Percentiles rank a stretch among this genome's conserved stretches.
Conservation (phyloP, 2,113 vertebrate species). For the Pseudois nayaur region DNA sequence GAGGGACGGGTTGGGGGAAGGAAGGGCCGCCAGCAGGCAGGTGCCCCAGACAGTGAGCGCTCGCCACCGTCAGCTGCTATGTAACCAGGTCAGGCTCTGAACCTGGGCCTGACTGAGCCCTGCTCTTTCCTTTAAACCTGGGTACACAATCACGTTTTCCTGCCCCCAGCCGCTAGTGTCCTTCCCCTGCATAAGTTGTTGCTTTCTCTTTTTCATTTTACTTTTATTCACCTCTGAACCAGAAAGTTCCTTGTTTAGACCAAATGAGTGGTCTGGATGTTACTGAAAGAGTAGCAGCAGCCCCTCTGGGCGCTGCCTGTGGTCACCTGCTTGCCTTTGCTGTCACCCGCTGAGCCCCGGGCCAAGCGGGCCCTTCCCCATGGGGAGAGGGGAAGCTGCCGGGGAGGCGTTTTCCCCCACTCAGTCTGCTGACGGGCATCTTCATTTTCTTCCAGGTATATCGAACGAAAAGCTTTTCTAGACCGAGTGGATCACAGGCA, state of each 20-base stretch:
- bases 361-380: neutral
- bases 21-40: neutral
- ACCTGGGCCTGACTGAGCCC: neutral
- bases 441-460: slow-evolving; percentile 84
- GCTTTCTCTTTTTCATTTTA: neutral
- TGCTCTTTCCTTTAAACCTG: neutral
- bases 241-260: neutral
- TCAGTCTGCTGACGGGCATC: neutral
- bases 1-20: neutral
- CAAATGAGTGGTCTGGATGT: neutral
- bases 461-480: slow-evolving; percentile 96
- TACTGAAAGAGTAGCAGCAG: neutral
- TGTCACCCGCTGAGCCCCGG: neutral
- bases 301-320: neutral
- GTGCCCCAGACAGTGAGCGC: rapidly evolving
- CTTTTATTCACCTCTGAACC: neutral
- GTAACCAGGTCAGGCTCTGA: neutral
- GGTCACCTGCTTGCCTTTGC: neutral
- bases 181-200: neutral
- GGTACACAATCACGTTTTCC: neutral
- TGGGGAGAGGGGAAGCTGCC: rapidly evolving
- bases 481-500: slow-evolving; percentile 96
- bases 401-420: neutral
- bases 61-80: neutral
- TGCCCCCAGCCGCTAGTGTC: neutral